Conservation (phyloP, 2,888 invertebrate species). For the Lottia scabra region DNA sequence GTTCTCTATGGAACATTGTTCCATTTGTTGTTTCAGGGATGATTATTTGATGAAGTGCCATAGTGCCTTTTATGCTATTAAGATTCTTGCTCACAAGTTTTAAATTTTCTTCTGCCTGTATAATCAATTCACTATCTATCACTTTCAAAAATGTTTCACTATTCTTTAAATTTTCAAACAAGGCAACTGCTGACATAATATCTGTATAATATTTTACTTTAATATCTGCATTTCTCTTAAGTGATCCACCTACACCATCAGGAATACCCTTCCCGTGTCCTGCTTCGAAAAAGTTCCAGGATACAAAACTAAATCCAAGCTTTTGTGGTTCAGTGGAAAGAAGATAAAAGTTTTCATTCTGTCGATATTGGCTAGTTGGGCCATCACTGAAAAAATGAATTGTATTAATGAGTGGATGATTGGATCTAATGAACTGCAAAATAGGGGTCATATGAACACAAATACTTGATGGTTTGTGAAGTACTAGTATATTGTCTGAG, state of each 20-base stretch:
- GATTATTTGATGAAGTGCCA: too few species aligned
- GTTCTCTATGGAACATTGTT: too few species aligned
- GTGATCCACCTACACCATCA: slow-evolving; percentile 55
- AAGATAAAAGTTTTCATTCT: slow-evolving; percentile 46
- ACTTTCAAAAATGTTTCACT: too few species aligned
- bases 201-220: slow-evolving; percentile 21
- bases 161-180: too few species aligned
- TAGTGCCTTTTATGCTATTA: too few species aligned
- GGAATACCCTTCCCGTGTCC: slow-evolving; percentile 62
- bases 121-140: too few species aligned
- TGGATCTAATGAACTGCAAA: slow-evolving; percentile 19
- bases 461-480: slow-evolving; percentile 64
- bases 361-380: slow-evolving; percentile 62
- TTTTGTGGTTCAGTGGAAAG: not conserved
- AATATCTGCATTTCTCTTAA: slow-evolving; percentile 48
- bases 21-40: too few species aligned
- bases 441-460: slow-evolving; percentile 66
- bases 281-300: slow-evolving; percentile 63
- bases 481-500: slow-evolving; percentile 49
- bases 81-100: too few species aligned
- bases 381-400: slow-evolving; percentile 44
- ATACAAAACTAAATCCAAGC: slow-evolving; percentile 1
- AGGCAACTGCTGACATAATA: too few species aligned
- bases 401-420: slow-evolving; percentile 21
- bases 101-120: too few species aligned